Evolutionary conservation across 2,113 vertebrate genomes (phyloP).

Genomic region (Sceloporus tristichus): DNA sequence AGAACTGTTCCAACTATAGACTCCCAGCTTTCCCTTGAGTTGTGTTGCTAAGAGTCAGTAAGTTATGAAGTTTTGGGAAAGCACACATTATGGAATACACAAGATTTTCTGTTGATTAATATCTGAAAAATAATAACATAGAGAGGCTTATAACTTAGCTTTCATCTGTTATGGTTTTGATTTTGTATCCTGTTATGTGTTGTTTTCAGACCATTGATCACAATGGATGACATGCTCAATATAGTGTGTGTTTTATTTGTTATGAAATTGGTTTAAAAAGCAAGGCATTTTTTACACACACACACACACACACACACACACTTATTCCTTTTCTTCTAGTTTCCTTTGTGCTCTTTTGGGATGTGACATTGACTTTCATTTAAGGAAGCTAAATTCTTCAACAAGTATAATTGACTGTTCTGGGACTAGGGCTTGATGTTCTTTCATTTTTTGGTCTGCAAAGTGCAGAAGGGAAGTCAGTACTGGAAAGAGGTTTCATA

Average conservation of each 20-base stretch:
- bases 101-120: background rate
- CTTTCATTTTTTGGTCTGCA: background rate
- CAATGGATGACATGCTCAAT: background rate
- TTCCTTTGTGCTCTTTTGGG: background rate
- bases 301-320: background rate
- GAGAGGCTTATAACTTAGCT: background rate
- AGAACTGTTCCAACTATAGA: background rate
- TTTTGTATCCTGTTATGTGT: background rate
- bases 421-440: background rate
- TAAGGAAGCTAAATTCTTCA: background rate
- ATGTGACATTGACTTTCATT: background rate
- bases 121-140: background rate
- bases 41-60: background rate
- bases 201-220: background rate
- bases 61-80: background rate
- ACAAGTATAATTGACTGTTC: background rate
- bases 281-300: background rate
- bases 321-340: background rate
- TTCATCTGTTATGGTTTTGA: background rate
- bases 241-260: background rate
- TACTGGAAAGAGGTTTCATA: background rate
- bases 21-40: background rate
- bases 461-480: background rate
- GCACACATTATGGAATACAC: background rate
- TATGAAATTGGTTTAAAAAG: background rate